A percentile compares a stretch with the other conserved stretches of the same genome.
Evolutionary conservation across 2,888 invertebrate species (phyloP).

Genomic region (Limnephilus lunatus): DNA sequence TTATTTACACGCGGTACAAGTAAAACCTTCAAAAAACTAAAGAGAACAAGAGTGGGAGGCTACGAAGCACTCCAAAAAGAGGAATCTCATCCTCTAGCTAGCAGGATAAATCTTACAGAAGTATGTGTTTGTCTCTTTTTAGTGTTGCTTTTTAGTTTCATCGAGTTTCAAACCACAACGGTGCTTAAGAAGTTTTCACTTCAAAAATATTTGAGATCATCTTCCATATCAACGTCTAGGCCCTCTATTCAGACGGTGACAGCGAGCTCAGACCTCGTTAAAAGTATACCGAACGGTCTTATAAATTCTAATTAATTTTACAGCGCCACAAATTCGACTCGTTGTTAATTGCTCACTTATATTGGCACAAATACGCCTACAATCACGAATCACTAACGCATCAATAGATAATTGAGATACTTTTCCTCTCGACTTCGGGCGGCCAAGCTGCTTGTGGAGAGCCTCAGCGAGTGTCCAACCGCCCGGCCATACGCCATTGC

Average conservation of each 20-base stretch:
- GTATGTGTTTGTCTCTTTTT: no score
- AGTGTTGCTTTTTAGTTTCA: no score
- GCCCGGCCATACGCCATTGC: background rate
- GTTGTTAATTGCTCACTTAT: conserved; percentile 53
- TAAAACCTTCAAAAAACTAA: no score
- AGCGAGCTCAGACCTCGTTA: background rate
- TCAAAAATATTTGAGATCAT: background rate
- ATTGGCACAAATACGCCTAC: conserved; percentile 30
- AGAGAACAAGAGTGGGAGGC: no score
- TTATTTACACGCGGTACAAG: no score
- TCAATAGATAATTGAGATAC: conserved; percentile 18
- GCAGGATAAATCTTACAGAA: no score
- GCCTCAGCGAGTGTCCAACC: background rate
- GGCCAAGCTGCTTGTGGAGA: background rate
- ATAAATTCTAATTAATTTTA: conserved; percentile 55
- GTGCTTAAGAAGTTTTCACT: no score
- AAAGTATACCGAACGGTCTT: conserved; percentile 12
- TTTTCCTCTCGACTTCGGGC: background rate
- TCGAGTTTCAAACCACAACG: no score
- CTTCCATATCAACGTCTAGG: background rate
- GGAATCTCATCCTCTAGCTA: no score
- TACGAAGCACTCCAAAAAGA: no score
- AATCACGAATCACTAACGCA: conserved; percentile 32
- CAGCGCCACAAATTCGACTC: conserved; percentile 32
- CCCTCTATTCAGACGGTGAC: background rate